phyloP scores from a whole-genome alignment of 2,888 invertebrate species.

The Listrodromus nycthemerus region DNA sequence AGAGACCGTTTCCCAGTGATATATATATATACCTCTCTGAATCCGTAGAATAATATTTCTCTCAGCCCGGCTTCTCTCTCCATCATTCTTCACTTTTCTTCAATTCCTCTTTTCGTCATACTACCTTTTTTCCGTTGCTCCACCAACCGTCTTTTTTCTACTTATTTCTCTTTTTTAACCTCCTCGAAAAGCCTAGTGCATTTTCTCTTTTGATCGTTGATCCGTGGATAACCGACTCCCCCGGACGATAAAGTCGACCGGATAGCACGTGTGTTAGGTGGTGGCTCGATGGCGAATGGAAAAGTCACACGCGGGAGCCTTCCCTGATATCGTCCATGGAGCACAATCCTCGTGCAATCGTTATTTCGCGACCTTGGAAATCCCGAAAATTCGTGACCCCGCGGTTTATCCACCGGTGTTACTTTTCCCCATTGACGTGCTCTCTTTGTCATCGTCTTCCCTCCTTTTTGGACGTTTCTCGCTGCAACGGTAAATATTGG shows the following conservation, averaged over 20 bases:
- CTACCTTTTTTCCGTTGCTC: conserved; percentile 36
- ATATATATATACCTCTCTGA: neutral
- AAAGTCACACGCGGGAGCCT: conserved; percentile 15
- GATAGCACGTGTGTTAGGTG: neutral
- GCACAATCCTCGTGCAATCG: conserved; percentile 48
- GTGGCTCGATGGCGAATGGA: conserved; percentile 32
- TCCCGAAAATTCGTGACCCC: conserved; percentile 29
- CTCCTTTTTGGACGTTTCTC: neutral
- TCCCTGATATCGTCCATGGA: conserved; percentile 15
- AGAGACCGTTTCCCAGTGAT: neutral
- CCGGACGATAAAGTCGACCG: conserved; percentile 26
- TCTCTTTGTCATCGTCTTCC: neutral
- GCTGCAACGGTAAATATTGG: neutral
- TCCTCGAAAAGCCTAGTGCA: conserved; percentile 61
- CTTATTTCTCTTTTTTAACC: conserved; percentile 62
- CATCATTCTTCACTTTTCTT: conserved; percentile 38
- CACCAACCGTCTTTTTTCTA: conserved; percentile 57
- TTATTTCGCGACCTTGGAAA: conserved; percentile 50
- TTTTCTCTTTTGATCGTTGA: conserved; percentile 75
- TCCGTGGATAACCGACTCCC: conserved; percentile 73
- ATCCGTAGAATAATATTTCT: conserved; percentile 57
- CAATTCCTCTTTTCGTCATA: conserved; percentile 10
- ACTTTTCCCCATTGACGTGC: conserved; percentile 19
- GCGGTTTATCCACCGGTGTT: conserved; percentile 40
- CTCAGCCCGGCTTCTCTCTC: conserved; percentile 17